Evolutionary conservation across 2,797 vertebrate species (phyloP), one percentile per base, ranked within the genome.

Genomic region (Hypotaenidia okinawae): DNA sequence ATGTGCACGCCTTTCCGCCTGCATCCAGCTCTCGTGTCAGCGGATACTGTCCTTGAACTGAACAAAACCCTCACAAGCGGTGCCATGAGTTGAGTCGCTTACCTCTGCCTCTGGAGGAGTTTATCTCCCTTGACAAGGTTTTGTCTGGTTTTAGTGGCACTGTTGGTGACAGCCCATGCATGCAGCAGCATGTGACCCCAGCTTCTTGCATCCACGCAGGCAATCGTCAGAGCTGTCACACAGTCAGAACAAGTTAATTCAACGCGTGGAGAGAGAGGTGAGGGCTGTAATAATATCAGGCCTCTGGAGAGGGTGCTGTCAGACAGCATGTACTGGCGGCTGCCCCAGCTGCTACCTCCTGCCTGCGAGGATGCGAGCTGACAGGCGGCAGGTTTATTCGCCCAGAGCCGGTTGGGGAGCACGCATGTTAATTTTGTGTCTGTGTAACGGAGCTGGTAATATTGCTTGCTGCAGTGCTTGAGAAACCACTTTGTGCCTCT

Each of bases 211-310:
- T 96, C 91, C 67, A 39, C 39, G 47, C 41, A 16, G 95, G 94
- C 94, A 82, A 94, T 96, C 83, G 33, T 94, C 97, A 97, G 96
- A 96, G 92, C 97, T 98, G 98, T 98, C 98, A 98, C 93, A 95
- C 80, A 94, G 97, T 98, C 98, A 97, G 96, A 97, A 98, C 97
- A 97, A 98, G 97, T 98, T 98, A 98, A 98, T 98, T 98, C 97
- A 97, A 83, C 5, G 6, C 72, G 72, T 62, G 93, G 94, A 75
- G 90, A 58, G 82, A 89, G 93, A 96, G 96, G 96, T 93, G 94
- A 37, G 58, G 94, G 24, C 88, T 96, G 96, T 97, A 98, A 98
- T 98, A 96, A 97, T 95, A 92, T 11, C 15, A 80, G 89, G 97
- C 93, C 98, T 98, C 97, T 96, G 95, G 98, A 98, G 97, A 98